These are phyloP conservation scores for Zhuqinia jingwanae DNA, from an alignment of 2,888 invertebrate species.

Conservation along the genomic window DNA sequence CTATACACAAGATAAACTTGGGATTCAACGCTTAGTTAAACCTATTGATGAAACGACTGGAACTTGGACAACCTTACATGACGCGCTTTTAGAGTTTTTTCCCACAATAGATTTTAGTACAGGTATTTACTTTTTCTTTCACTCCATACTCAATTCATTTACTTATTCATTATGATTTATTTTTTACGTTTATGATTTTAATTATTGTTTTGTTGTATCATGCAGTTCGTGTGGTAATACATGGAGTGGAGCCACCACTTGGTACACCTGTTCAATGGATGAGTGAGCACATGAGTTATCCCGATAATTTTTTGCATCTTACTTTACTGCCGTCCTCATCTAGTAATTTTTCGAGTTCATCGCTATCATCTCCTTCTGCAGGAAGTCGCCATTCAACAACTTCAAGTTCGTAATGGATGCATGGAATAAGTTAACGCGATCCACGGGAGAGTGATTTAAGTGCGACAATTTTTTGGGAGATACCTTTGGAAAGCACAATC, in stretches of 20 bases:
- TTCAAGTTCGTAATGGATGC: slow-evolving; percentile 39
- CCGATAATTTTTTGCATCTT: slow-evolving; percentile 98
- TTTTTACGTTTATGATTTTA: background rate
- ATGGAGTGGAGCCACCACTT: slow-evolving; percentile 92
- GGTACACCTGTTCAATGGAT: slow-evolving; percentile 98
- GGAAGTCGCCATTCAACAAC: slow-evolving; percentile 54
- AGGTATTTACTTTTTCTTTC: slow-evolving; percentile 26
- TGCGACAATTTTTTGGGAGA: too few species aligned
- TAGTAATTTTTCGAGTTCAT: slow-evolving; percentile 47
- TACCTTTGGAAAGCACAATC: too few species aligned
- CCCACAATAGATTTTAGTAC: slow-evolving; percentile 81
- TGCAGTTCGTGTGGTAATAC: slow-evolving; percentile 90
- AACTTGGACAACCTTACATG: slow-evolving; percentile 86
- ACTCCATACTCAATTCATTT: background rate
- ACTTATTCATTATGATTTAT: background rate
- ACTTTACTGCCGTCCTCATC: slow-evolving; percentile 80
- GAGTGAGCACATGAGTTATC: slow-evolving; percentile 98
- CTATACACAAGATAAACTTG: slow-evolving; percentile 86
- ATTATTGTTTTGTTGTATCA: slow-evolving; percentile 79
- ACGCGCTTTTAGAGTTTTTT: slow-evolving; percentile 87
- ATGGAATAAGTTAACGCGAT: background rate
- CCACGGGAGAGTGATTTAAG: background rate
- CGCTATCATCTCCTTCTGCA: slow-evolving; percentile 61
- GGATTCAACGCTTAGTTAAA: slow-evolving; percentile 89
- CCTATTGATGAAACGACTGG: slow-evolving; percentile 88